Percentiles rank a stretch among this genome's conserved stretches.
phyloP scores from a whole-genome alignment of 2,113 vertebrate genomes.

The Scatophagus argus region DNA sequence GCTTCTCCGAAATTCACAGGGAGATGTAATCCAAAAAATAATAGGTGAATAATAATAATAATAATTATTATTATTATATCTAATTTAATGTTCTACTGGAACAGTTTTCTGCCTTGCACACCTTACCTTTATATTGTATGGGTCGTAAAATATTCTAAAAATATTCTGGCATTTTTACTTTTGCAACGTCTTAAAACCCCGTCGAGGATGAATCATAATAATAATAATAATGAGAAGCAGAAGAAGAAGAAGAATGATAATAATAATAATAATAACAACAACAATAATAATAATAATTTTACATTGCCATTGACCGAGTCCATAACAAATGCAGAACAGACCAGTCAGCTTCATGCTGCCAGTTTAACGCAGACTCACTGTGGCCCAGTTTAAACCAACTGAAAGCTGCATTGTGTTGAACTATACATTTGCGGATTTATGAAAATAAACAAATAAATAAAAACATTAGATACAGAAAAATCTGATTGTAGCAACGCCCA shows the following conservation, averaged over 20 bases:
- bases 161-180: background rate
- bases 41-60: background rate
- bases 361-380: constrained; percentile 34
- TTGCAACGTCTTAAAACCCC: no score
- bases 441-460: background rate
- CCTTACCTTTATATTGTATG: background rate
- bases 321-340: constrained; percentile 9
- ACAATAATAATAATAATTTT: constrained; percentile 11
- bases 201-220: background rate
- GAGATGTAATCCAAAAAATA: background rate
- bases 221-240: constrained; percentile 12
- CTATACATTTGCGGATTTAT: constrained; percentile 10
- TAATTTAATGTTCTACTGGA: background rate
- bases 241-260: background rate
- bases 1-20: constrained; percentile 22
- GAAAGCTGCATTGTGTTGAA: constrained; percentile 26
- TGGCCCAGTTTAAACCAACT: constrained; percentile 48
- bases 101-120: background rate
- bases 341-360: constrained; percentile 41
- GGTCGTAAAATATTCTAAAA: background rate
- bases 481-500: constrained; percentile 13
- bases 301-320: no score
- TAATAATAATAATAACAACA: constrained; percentile 7
- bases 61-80: background rate
- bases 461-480: background rate